phyloP scores from a whole-genome alignment of 35 echinoderm and acorn worm species.

The Ptychodera flava region DNA sequence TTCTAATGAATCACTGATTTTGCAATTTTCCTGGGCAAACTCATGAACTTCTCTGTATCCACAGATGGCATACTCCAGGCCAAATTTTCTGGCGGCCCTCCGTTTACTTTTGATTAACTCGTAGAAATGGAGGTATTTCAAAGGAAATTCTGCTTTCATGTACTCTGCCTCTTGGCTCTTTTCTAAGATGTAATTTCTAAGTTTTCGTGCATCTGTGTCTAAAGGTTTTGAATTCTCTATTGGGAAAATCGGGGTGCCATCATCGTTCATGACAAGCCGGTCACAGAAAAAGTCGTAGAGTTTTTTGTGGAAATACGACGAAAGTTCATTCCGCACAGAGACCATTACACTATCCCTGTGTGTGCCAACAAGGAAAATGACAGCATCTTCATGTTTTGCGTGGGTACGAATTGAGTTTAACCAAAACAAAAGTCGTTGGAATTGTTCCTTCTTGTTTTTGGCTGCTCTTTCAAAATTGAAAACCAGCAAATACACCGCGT shows the following conservation, averaged over 20 bases:
- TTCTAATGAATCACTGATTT: not conserved
- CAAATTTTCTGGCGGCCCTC: not conserved
- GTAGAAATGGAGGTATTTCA: conserved; percentile 28
- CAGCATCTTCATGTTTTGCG: conserved; percentile 11
- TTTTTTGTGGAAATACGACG: not conserved
- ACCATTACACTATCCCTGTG: not conserved
- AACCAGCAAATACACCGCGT: conserved; percentile 13
- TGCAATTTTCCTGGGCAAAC: not conserved
- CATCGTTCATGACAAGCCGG: not conserved
- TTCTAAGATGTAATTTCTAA: conserved; percentile 2
- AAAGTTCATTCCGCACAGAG: too few relatives aligned
- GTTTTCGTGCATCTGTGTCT: conserved; percentile 2
- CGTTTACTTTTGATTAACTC: not conserved
- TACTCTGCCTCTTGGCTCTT: conserved; percentile 1
- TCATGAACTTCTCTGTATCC: conserved; percentile 8
- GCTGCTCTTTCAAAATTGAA: conserved; percentile 20
- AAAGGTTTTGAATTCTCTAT: conserved; percentile 11
- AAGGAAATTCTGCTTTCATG: conserved; percentile 12
- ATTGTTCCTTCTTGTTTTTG: not conserved
- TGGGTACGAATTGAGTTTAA: conserved; percentile 19
- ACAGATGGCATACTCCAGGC: not conserved
- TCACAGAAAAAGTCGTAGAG: not conserved
- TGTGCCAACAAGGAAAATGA: conserved; percentile 30
- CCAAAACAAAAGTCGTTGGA: conserved; percentile 23
- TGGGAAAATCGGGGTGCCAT: conserved; percentile 7